Evolutionary conservation across 2,113 vertebrate genomes (phyloP).

Genomic region (Taxidea taxus): DNA sequence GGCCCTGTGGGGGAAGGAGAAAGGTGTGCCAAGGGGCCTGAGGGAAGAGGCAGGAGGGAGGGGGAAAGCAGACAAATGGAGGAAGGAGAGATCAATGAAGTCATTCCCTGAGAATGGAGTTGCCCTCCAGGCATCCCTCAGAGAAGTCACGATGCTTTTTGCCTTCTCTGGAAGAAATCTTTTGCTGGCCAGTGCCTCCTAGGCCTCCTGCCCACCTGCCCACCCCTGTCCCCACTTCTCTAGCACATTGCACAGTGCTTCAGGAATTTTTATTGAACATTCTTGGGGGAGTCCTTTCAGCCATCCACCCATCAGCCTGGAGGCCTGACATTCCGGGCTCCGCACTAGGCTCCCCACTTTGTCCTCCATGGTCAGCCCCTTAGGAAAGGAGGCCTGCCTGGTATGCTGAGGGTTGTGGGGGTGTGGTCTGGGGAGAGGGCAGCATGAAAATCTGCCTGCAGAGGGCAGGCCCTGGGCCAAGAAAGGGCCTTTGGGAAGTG

Average conservation of each 20-base stretch:
- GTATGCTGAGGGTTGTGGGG: too few relatives aligned
- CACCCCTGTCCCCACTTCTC: neutral
- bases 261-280: slow-evolving; percentile 6
- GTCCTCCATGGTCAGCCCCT: neutral
- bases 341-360: accelerated
- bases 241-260: neutral
- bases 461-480: neutral
- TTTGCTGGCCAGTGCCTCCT: neutral
- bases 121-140: neutral
- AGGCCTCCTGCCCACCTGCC: neutral
- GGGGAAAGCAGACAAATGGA: neutral
- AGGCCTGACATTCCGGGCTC: neutral
- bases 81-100: neutral
- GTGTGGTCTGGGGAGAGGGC: too few relatives aligned
- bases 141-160: neutral
- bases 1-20: neutral
- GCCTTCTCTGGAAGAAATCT: neutral
- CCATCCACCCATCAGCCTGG: accelerated
- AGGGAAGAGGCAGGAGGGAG: slow-evolving; percentile 5
- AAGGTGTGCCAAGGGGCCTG: neutral
- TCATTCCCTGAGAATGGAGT: neutral
- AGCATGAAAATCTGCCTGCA: neutral
- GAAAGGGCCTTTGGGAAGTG: neutral
- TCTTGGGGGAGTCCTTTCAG: neutral
- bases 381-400: accelerated